Evolutionary conservation across 2,797 vertebrate species (phyloP), one percentile per base, ranked within the genome.

Genomic region (Silurus lanzhouensis): DNA sequence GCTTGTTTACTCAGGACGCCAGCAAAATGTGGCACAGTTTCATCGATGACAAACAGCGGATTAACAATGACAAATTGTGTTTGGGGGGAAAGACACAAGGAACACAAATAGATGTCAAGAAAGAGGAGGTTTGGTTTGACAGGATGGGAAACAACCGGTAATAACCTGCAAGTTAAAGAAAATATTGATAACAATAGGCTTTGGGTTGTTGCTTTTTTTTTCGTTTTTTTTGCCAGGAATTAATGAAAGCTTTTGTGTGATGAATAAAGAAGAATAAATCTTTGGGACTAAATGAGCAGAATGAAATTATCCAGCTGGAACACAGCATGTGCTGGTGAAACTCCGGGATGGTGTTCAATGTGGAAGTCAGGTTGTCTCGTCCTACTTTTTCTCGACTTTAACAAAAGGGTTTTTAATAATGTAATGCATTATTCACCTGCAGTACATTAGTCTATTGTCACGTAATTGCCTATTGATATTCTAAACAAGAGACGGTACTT

Each of bases 241-340:
- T 89, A 88, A 87, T 88, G 87, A 88, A 85, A 88, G 75, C 48
- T 60, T 83, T 86, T 88, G 85, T 89, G 76, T 84, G 72, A 83
- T 81, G 82, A 75, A 86, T 88, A 78, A 57, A 86, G 84, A 87
- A 89, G 76, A 85, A 85, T 81, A 81, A 71, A 19, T 76, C 83
- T 77, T 61, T 52, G 17, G 85, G 82, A 61, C 63, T 79, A 82
- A 85, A 87, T 84, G 77, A 75, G 81, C 72, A 82, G 57, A 44
- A 60, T 76, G 68, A 80, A 87, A 88, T 84, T 87, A 85, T 61
- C 78, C 67, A 66, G 77, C 85, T 86, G 85, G 85, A 88, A 86
- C 88, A 74, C 64, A 64, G 27, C 19, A 22, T 77, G 81, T 67
- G 48, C 81, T 77, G 57, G 76, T 63, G 44, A 79, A 79, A n/a